Conservation (phyloP, 2,797 vertebrate genomes). For the Epinephelus awoara region DNA sequence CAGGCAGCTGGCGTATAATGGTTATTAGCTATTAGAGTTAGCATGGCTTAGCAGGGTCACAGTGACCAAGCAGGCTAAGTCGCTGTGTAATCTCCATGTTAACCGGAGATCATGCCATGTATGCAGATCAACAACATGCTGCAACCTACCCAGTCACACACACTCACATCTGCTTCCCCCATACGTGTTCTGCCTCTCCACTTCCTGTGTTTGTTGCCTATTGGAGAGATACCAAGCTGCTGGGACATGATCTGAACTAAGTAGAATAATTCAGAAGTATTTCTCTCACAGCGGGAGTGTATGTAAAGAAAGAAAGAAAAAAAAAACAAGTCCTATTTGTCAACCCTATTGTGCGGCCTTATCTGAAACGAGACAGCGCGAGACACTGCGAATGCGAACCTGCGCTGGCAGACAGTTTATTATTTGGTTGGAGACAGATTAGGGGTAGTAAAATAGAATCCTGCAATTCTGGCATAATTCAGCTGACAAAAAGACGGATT, state of each 20-base stretch:
- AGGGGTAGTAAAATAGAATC: conserved; percentile 58
- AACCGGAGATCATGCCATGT: conserved; percentile 69
- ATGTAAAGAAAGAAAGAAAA: conserved; percentile 11
- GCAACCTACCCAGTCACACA: conserved; percentile 7
- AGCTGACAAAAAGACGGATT: conserved; percentile 70
- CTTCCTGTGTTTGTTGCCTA: neutral
- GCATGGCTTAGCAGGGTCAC: conserved; percentile 71
- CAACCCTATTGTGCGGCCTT: conserved; percentile 51
- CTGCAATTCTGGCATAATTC: conserved; percentile 62
- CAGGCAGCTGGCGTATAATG: conserved; percentile 40
- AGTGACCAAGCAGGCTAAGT: conserved; percentile 64
- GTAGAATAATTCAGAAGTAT: conserved; percentile 15
- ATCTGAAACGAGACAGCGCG: conserved; percentile 56
- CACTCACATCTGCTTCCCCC: conserved; percentile 3
- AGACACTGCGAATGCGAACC: conserved; percentile 43
- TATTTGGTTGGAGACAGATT: conserved; percentile 68
- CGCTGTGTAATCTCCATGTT: conserved; percentile 73
- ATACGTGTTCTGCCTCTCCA: neutral
- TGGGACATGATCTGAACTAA: conserved; percentile 14
- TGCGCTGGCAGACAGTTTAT: conserved; percentile 55
- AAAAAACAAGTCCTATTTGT: conserved; percentile 40
- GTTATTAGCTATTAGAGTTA: conserved; percentile 72
- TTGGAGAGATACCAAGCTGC: neutral
- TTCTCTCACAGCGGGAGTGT: conserved; percentile 25
- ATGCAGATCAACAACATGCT: conserved; percentile 54